These are phyloP conservation scores for Leptothorax acervorum DNA, from an alignment of 2,888 invertebrate genomes.

Conservation along the genomic window DNA sequence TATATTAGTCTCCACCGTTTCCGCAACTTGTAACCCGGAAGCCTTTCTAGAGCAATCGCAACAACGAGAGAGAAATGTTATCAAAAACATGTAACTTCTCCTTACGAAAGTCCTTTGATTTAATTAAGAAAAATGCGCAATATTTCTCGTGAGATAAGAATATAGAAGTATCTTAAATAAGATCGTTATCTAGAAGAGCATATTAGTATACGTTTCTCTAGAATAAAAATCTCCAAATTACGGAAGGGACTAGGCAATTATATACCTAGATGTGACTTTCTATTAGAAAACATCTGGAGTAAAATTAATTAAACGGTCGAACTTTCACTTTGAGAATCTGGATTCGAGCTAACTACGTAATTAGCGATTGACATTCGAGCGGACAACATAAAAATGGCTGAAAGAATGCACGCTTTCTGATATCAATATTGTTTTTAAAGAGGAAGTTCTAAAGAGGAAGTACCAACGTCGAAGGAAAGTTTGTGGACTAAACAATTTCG, in stretches of 20 bases:
- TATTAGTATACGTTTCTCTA: conserved; percentile 3
- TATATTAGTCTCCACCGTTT: background rate
- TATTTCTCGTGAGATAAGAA: background rate
- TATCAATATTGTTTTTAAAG: background rate
- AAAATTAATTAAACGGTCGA: background rate
- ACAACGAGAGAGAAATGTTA: background rate
- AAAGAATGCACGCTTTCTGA: background rate
- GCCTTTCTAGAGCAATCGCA: background rate
- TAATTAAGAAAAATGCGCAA: background rate
- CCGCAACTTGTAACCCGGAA: background rate
- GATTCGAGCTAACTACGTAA: background rate
- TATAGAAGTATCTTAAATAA: background rate
- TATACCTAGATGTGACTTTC: background rate
- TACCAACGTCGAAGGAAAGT: background rate
- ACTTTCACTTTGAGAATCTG: conserved; percentile 7
- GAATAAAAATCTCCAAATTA: conserved; percentile 13
- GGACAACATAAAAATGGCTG: background rate
- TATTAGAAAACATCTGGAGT: background rate
- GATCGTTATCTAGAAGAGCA: background rate
- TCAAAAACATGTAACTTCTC: background rate
- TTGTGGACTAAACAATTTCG: background rate
- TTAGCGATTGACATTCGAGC: background rate
- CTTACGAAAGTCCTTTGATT: background rate
- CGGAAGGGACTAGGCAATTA: background rate
- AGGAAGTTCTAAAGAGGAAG: background rate